A percentile compares a stretch with the other conserved stretches of the same genome.
These are phyloP conservation scores for Reinhardtius hippoglossoides DNA, from an alignment of 2,113 vertebrate species.

Conservation along the genomic window DNA sequence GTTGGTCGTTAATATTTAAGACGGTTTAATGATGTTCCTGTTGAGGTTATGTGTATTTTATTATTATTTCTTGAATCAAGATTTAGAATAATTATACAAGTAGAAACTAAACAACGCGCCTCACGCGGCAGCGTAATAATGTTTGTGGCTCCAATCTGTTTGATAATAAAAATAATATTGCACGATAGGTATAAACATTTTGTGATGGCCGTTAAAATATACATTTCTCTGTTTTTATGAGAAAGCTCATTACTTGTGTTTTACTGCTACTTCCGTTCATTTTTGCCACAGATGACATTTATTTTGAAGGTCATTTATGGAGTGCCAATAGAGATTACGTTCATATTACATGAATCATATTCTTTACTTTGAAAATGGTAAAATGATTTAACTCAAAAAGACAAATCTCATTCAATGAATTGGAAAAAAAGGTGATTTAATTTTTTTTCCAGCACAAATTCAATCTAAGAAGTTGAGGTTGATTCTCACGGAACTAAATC, in stretches of 20 bases:
- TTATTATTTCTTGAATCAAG: slow-evolving; percentile 58
- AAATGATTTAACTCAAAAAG: neutral
- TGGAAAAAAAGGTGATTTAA: too few relatives aligned
- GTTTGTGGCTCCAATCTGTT: slow-evolving; percentile 67
- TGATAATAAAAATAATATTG: slow-evolving; percentile 64
- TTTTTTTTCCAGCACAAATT: too few relatives aligned
- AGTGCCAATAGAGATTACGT: neutral
- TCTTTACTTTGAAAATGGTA: neutral
- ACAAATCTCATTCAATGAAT: neutral
- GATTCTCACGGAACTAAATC: neutral
- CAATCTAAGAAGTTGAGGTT: neutral
- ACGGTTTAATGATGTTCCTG: slow-evolving; percentile 45
- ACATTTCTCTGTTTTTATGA: slow-evolving; percentile 48
- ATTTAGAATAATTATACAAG: slow-evolving; percentile 48
- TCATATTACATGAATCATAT: neutral
- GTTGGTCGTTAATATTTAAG: slow-evolving; percentile 70
- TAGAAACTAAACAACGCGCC: neutral
- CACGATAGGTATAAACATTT: slow-evolving; percentile 21
- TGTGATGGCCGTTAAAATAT: slow-evolving; percentile 32
- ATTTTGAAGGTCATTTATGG: slow-evolving; percentile 22
- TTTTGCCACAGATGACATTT: slow-evolving; percentile 14
- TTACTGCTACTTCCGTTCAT: slow-evolving; percentile 26
- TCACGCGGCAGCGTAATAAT: slow-evolving; percentile 40
- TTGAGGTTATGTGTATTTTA: slow-evolving; percentile 68
- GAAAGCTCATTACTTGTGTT: slow-evolving; percentile 45